These are phyloP conservation scores for Lasioglossum figueresi DNA, from an alignment of 2,888 invertebrate genomes.

Conservation along the genomic window DNA sequence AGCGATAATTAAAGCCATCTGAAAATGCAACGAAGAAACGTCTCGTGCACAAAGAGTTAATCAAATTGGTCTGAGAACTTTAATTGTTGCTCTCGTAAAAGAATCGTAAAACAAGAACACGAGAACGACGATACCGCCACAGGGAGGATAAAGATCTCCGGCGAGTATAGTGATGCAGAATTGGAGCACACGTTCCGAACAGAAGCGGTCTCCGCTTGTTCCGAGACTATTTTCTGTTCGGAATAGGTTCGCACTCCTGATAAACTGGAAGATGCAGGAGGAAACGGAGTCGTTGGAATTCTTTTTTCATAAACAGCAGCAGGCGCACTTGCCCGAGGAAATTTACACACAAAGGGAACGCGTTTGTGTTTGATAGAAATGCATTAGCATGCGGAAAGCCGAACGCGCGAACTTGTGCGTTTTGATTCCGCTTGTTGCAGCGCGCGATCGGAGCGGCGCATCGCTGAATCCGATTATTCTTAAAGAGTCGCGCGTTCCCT, in stretches of 20 bases:
- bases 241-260: conserved; percentile 15
- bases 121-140: not conserved
- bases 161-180: not conserved
- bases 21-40: not conserved
- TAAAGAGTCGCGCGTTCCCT: conserved; percentile 1
- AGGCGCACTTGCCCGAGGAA: conserved; percentile 31
- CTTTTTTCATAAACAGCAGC: conserved; percentile 61
- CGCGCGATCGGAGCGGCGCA: conserved; percentile 29
- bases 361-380: conserved; percentile 54
- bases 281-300: conserved; percentile 46
- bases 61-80: not conserved
- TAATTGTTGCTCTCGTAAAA: not conserved
- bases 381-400: conserved; percentile 60
- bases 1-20: not conserved
- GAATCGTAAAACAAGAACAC: not conserved
- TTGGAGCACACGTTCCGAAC: conserved; percentile 1
- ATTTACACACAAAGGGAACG: conserved; percentile 72
- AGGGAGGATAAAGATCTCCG: not conserved
- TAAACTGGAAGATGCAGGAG: conserved; percentile 19
- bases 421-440: conserved; percentile 43
- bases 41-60: not conserved
- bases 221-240: conserved; percentile 25
- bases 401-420: conserved; percentile 53
- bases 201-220: not conserved
- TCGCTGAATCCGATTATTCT: not conserved